Conservation (phyloP, 2,888 invertebrate genomes). For the Steinernema scapterisci region DNA sequence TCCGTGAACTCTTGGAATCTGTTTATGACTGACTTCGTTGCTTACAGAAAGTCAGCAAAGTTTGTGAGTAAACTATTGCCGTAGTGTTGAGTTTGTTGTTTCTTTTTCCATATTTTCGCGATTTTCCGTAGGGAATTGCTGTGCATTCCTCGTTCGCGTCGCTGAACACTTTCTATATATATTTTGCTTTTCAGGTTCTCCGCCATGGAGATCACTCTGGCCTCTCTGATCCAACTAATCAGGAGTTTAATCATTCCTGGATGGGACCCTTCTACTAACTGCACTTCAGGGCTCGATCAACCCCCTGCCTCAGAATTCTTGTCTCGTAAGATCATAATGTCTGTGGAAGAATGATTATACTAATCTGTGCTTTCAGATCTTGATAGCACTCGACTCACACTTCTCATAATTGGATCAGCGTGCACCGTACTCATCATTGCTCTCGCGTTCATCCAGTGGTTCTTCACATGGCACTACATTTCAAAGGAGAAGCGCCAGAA, state of each 20-base stretch:
- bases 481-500: slow-evolving; percentile 61
- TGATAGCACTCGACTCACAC: slow-evolving; percentile 48
- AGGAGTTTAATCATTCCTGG: slow-evolving; percentile 6
- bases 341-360: neutral
- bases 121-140: neutral
- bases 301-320: slow-evolving; percentile 12
- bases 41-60: too few species aligned
- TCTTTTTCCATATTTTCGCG: neutral
- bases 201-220: slow-evolving; percentile 17
- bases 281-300: neutral
- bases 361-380: slow-evolving; percentile 34
- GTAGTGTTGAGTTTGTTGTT: neutral
- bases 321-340: neutral
- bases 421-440: slow-evolving; percentile 50
- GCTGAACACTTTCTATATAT: neutral
- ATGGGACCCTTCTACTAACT: slow-evolving; percentile 11
- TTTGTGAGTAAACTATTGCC: too few species aligned
- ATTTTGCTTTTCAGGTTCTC: slow-evolving; percentile 1
- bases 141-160: neutral
- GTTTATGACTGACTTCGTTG: too few species aligned
- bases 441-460: slow-evolving; percentile 54
- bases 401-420: slow-evolving; percentile 51
- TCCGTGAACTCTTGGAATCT: too few species aligned
- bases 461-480: slow-evolving; percentile 49
- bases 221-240: slow-evolving; percentile 13